Evolutionary conservation across 2,113 vertebrate genomes (phyloP).

Genomic region (Oxyruncus cristatus): DNA sequence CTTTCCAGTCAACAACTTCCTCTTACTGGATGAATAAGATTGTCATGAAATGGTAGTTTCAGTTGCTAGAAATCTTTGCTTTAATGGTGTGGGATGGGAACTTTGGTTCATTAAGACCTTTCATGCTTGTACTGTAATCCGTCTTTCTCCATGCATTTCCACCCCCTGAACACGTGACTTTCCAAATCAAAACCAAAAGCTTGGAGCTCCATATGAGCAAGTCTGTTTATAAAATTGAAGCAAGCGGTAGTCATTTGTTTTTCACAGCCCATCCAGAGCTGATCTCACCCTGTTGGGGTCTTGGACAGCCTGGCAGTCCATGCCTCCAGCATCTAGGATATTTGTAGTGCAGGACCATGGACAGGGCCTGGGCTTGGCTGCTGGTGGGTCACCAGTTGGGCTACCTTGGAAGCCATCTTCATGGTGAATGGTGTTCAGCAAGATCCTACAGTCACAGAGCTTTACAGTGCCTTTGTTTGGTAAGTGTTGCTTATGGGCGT

Average conservation of each 20-base stretch:
- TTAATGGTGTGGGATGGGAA: background rate
- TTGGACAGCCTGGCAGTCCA: background rate
- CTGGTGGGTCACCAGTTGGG: background rate
- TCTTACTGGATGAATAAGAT: background rate
- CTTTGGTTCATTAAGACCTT: background rate
- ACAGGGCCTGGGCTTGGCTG: background rate
- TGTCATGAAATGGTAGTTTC: background rate
- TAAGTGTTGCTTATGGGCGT: background rate
- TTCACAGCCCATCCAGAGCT: background rate
- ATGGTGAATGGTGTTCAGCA: background rate
- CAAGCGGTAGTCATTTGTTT: background rate
- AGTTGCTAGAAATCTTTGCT: background rate
- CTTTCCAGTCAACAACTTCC: background rate
- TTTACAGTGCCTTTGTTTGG: background rate
- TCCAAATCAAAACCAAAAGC: background rate
- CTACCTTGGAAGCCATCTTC: background rate
- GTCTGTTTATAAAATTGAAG: background rate
- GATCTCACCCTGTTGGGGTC: background rate
- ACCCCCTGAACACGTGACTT: background rate
- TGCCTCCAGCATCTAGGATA: no score
- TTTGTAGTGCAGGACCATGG: background rate
- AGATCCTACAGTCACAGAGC: background rate
- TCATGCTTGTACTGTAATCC: background rate
- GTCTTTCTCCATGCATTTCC: background rate
- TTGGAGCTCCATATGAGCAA: background rate